These are phyloP conservation scores for Phrynosoma blainvillii DNA, from an alignment of 2,113 vertebrate species.

Conservation along the genomic window DNA sequence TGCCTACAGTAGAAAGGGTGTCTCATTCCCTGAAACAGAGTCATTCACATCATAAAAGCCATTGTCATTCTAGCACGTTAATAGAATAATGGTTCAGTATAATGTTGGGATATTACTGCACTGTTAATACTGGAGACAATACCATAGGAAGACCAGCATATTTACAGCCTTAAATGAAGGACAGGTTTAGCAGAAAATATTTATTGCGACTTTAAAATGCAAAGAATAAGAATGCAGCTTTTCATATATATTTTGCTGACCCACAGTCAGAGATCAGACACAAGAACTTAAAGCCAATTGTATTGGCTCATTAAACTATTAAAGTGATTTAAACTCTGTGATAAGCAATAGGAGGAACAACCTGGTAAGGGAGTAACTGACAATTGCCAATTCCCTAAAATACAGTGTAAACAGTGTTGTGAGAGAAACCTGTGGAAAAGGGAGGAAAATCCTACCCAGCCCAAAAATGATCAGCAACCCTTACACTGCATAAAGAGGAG, in stretches of 20 bases:
- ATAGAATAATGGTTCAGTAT: conserved; percentile 59
- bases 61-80: conserved; percentile 63
- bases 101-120: conserved; percentile 39
- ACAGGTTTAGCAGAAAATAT: conserved; percentile 60
- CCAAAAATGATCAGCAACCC: no score
- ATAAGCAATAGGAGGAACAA: no score
- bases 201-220: conserved; percentile 51
- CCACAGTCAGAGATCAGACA: no score
- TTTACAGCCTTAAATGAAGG: conserved; percentile 56
- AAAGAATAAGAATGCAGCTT: conserved; percentile 46
- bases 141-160: conserved; percentile 39
- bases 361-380: no score
- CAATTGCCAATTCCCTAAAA: no score
- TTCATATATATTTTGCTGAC: background rate
- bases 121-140: conserved; percentile 38
- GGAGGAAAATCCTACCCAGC: no score
- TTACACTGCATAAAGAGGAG: no score
- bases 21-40: conserved; percentile 57
- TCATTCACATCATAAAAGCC: conserved; percentile 61
- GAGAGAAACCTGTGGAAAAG: no score
- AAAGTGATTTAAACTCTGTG: no score
- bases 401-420: no score
- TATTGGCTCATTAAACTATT: no score
- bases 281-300: no score
- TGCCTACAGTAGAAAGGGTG: conserved; percentile 54